These are phyloP conservation scores for Lycocerus yunnanus DNA, from an alignment of 2,888 invertebrate genomes.

Conservation along the genomic window DNA sequence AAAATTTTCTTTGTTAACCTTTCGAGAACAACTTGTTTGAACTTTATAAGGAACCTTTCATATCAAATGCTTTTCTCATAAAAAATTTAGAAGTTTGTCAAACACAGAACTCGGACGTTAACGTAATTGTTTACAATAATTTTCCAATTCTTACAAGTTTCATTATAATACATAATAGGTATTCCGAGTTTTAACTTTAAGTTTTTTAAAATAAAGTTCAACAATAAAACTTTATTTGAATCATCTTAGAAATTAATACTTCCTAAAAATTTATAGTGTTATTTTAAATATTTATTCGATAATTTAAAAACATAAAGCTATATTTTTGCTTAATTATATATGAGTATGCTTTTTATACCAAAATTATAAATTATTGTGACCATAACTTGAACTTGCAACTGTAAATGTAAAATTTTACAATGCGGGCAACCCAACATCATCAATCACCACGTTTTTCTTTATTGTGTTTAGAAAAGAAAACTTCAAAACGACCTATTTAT, in stretches of 20 bases:
- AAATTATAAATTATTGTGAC: slow-evolving; percentile 16
- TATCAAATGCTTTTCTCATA: slow-evolving; percentile 12
- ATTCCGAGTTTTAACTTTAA: background rate
- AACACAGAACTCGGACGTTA: slow-evolving; percentile 11
- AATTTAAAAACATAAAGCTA: no score
- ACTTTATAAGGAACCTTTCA: slow-evolving; percentile 17
- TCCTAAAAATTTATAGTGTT: no score
- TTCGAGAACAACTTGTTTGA: slow-evolving; percentile 19
- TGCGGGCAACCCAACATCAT: slow-evolving; percentile 18
- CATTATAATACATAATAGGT: no score
- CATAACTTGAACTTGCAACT: slow-evolving; percentile 16
- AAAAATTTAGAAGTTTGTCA: slow-evolving; percentile 19
- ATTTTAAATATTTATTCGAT: no score
- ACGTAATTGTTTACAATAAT: background rate
- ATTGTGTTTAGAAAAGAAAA: slow-evolving; percentile 21
- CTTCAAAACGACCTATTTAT: slow-evolving; percentile 26
- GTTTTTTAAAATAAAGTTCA: background rate
- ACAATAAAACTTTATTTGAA: background rate
- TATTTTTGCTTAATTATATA: no score
- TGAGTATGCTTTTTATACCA: slow-evolving; percentile 3
- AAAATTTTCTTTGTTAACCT: slow-evolving; percentile 21
- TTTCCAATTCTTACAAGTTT: background rate
- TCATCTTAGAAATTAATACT: no score
- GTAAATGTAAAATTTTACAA: slow-evolving; percentile 24
- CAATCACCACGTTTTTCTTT: slow-evolving; percentile 20